These are phyloP conservation scores for Amyelois transitella DNA, from an alignment of 1,140 invertebrate species.

Conservation along the genomic window DNA sequence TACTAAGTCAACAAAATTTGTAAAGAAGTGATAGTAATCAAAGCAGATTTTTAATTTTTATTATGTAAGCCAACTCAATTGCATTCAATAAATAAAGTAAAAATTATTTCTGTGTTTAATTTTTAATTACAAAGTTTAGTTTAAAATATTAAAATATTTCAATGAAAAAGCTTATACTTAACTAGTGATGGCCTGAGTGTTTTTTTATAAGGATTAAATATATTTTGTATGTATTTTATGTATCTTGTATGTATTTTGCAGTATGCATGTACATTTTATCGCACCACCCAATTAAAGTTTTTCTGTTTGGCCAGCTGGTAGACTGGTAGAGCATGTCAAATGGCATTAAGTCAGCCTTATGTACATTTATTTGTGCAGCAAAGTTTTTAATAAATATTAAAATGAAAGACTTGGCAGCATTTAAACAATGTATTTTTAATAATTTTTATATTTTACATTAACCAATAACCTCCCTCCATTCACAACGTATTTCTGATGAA, in stretches of 20 bases:
- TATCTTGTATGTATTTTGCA: no score
- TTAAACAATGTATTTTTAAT: conserved; percentile 47
- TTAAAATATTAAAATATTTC: conserved; percentile 2
- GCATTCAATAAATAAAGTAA: not conserved
- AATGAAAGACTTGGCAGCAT: conserved; percentile 14
- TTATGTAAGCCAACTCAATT: not conserved
- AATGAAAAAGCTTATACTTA: no score
- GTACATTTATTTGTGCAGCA: no score
- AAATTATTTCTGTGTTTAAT: not conserved
- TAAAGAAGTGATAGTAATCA: not conserved
- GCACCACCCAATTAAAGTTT: no score
- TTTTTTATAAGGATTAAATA: no score
- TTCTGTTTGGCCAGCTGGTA: no score
- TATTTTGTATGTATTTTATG: no score
- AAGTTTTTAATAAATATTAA: not conserved
- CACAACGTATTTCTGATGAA: conserved; percentile 26
- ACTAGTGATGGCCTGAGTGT: no score
- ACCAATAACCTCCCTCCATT: conserved; percentile 40
- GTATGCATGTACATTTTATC: no score
- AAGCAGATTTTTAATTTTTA: not conserved
- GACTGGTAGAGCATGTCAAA: no score
- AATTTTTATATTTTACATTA: conserved; percentile 59
- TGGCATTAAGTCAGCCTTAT: no score
- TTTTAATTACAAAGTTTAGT: not conserved
- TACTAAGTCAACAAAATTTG: not conserved